Conservation (phyloP, 2,113 vertebrate species). For the Amblyornis subalaris region DNA sequence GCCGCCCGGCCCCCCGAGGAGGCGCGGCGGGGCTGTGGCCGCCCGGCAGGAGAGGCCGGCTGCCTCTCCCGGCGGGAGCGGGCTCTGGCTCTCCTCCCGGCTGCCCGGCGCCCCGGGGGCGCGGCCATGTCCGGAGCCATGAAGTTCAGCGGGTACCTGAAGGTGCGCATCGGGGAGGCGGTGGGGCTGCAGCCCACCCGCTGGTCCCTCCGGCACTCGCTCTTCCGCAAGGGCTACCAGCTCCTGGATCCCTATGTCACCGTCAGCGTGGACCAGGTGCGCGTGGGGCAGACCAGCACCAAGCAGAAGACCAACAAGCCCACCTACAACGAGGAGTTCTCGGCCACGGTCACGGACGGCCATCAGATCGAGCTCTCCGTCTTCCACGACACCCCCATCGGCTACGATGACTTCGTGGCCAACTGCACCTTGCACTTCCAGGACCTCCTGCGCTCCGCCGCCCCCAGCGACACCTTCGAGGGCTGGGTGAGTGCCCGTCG, state of each 20-base stretch:
- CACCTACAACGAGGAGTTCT: constrained; percentile 96
- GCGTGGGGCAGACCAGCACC: constrained; percentile 90
- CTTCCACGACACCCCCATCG: constrained; percentile 95
- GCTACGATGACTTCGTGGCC: constrained; percentile 97
- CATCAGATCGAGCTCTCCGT: constrained; percentile 87
- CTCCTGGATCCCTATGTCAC: constrained; percentile 91
- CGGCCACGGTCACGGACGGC: constrained; percentile 81
- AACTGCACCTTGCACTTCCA: constrained; percentile 90
- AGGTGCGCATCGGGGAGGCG: constrained; percentile 92
- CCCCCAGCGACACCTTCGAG: constrained; percentile 83
- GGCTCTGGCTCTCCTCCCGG: not conserved
- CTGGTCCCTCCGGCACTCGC: constrained; percentile 86
- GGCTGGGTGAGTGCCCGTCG: constrained; percentile 87
- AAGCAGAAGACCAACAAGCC: constrained; percentile 95
- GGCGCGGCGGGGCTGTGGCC: not conserved
- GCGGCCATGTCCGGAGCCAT: constrained; percentile 73
- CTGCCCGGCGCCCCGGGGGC: not conserved
- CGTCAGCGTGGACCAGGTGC: constrained; percentile 91
- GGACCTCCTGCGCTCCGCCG: constrained; percentile 81
- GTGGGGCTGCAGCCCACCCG: constrained; percentile 91
- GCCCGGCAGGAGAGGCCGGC: not conserved
- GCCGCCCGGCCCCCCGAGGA: constrained; percentile 16
- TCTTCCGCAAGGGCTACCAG: constrained; percentile 85
- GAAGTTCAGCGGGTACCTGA: constrained; percentile 94
- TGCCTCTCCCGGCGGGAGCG: not conserved